Evolutionary conservation across 2,888 invertebrate genomes (phyloP).

Genomic region (Trissonchulus latispiculum): DNA sequence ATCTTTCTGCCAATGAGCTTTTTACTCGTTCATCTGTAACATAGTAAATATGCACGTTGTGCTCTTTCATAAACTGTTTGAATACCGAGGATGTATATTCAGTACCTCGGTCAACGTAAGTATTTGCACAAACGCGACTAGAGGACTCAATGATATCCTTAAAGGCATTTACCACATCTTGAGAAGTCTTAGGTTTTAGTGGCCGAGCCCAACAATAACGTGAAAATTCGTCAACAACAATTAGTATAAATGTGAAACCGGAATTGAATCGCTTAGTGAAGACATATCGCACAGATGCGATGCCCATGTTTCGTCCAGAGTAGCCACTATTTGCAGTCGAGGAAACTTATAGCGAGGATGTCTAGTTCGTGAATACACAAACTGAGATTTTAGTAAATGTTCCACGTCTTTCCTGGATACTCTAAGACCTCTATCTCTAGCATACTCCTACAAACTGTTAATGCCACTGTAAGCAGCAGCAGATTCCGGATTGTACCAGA

Average conservation of each 20-base stretch:
- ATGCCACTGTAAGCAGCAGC: too few species aligned
- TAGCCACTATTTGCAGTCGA: not conserved
- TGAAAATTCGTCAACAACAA: not conserved
- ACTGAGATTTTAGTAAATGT: too few species aligned
- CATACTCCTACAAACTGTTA: too few species aligned
- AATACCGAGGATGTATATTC: not conserved
- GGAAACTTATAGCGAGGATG: constrained; percentile 1
- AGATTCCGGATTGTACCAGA: too few species aligned
- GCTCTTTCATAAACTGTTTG: not conserved
- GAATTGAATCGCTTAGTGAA: not conserved
- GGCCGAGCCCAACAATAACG: not conserved
- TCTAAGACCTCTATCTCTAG: too few species aligned
- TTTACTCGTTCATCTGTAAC: not conserved
- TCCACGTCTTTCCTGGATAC: too few species aligned
- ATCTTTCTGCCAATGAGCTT: not conserved
- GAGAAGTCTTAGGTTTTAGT: not conserved
- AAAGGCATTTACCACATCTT: not conserved
- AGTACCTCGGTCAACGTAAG: not conserved
- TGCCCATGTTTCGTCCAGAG: not conserved
- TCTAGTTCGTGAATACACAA: too few species aligned
- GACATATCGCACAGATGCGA: not conserved
- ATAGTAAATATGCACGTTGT: not conserved
- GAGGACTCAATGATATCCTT: not conserved
- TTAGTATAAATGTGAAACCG: not conserved
- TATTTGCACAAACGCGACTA: not conserved